phyloP scores from a whole-genome alignment of 2,113 vertebrate genomes.

The Prolemur simus region DNA sequence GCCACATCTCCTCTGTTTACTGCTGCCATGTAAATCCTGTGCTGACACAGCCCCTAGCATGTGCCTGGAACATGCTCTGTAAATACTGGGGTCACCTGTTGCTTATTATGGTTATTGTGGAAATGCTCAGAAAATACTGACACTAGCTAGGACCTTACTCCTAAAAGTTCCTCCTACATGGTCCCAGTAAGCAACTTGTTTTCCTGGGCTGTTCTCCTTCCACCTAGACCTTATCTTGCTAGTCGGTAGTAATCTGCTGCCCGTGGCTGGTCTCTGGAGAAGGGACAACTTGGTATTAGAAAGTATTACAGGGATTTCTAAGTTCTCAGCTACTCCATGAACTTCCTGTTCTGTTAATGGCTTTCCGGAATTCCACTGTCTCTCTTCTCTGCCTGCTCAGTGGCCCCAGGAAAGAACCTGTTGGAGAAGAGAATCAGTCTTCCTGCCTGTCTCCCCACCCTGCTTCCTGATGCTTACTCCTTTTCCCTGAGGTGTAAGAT shows the following conservation, averaged over 20 bases:
- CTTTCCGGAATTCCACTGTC: not conserved
- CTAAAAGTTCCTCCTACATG: not conserved
- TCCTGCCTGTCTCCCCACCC: not conserved
- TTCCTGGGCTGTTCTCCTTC: not conserved
- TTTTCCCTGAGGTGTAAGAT: not conserved
- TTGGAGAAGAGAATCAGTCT: not conserved
- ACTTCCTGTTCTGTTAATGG: not conserved
- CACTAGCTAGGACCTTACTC: not conserved
- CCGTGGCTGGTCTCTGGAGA: not conserved
- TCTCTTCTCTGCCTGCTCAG: not conserved
- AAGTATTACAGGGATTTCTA: not conserved
- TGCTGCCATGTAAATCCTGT: not conserved
- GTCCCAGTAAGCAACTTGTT: not conserved
- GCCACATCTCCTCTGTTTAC: fast-evolving
- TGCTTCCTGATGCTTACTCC: not conserved
- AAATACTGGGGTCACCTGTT: not conserved
- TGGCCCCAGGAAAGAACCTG: not conserved
- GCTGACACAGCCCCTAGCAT: not conserved
- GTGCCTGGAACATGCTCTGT: not conserved
- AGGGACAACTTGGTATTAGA: not conserved
- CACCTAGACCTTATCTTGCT: not conserved
- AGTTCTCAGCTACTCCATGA: not conserved
- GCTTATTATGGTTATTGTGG: not conserved
- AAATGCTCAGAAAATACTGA: not conserved
- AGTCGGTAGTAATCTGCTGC: not conserved